Conservation (phyloP, 1,140 invertebrate genomes). For the Drosophila repleta region DNA sequence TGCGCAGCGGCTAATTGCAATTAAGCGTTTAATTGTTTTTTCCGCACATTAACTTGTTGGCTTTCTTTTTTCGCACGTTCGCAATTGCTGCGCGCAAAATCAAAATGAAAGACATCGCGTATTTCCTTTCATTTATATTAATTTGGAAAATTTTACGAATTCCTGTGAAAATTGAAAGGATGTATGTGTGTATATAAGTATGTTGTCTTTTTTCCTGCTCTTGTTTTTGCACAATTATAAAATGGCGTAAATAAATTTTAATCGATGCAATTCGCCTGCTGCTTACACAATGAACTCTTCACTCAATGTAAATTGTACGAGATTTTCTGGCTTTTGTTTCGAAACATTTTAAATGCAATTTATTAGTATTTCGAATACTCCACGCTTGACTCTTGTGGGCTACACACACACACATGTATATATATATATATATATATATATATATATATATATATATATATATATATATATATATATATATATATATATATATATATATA, state of each 20-base stretch:
- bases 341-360: constrained; percentile 71
- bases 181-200: not conserved
- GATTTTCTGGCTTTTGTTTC: constrained; percentile 41
- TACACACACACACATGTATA: not conserved
- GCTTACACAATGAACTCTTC: constrained; percentile 14
- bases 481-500: not conserved
- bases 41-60: constrained; percentile 27
- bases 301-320: constrained; percentile 24
- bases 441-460: constrained; percentile 2
- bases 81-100: constrained; percentile 11
- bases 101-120: constrained; percentile 27
- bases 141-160: constrained; percentile 48
- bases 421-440: no score
- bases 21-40: constrained; percentile 42
- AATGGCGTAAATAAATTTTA: constrained; percentile 68
- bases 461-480: not conserved
- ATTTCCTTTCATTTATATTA: constrained; percentile 31
- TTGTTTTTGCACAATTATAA: constrained; percentile 51
- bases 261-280: constrained; percentile 25
- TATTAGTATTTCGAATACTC: constrained; percentile 73
- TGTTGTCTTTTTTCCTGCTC: not conserved
- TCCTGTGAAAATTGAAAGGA: constrained; percentile 13
- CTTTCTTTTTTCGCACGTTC: constrained; percentile 32
- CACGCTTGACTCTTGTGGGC: constrained; percentile 18
- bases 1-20: constrained; percentile 61